A percentile compares a stretch with the other conserved stretches of the same genome.
phyloP scores from a whole-genome alignment of 1,140 invertebrate genomes.

The Lysiphlebus fabarum region DNA sequence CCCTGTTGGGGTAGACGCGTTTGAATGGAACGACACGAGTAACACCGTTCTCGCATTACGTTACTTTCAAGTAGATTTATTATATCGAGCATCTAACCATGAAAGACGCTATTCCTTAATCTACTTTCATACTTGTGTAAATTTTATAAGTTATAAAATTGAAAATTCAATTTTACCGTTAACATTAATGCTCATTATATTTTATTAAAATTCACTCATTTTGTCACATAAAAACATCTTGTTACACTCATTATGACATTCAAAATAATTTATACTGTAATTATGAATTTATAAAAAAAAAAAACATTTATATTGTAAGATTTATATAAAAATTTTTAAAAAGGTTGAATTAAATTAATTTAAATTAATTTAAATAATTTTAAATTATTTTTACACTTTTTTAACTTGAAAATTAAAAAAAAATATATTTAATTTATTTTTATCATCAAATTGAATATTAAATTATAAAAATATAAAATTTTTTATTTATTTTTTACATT shows the following conservation, averaged over 20 bases:
- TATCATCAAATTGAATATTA: too few relatives aligned
- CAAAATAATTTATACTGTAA: not conserved
- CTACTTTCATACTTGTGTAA: too few relatives aligned
- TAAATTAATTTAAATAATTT: constrained; percentile 45
- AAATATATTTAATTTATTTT: too few relatives aligned
- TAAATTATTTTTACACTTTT: too few relatives aligned
- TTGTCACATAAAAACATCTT: not conserved
- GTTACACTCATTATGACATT: not conserved
- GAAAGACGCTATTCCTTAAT: too few relatives aligned
- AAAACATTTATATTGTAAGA: constrained; percentile 6
- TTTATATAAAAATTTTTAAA: too few relatives aligned
- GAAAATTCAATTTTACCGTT: too few relatives aligned
- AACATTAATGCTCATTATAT: constrained; percentile 30
- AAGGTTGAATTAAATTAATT: constrained; percentile 43
- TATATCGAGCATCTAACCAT: constrained; percentile 26
- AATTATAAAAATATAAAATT: too few relatives aligned
- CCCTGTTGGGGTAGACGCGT: constrained; percentile 33
- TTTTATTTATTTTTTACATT: too few relatives aligned
- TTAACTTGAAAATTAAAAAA: too few relatives aligned
- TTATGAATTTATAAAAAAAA: not conserved
- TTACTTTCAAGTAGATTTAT: constrained; percentile 40
- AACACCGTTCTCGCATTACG: constrained; percentile 43
- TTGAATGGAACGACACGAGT: constrained; percentile 40
- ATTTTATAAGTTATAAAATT: too few relatives aligned
- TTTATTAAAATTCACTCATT: constrained; percentile 33